A percentile compares a stretch with the other conserved stretches of the same genome.
phyloP scores from a whole-genome alignment of 2,888 invertebrate species.

The Ennomos quercinarius region DNA sequence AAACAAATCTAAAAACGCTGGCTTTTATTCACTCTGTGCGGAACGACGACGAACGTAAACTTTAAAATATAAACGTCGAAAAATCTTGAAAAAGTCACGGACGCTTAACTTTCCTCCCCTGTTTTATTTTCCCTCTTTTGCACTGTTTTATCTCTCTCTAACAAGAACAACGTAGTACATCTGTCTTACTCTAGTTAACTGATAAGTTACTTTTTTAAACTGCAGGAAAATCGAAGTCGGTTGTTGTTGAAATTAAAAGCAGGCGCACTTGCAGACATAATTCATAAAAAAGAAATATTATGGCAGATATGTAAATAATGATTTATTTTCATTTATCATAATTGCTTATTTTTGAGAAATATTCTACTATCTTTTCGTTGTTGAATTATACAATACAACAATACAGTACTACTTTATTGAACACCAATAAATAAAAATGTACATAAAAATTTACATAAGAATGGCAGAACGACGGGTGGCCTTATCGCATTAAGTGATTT shows the following conservation, averaged over 20 bases:
- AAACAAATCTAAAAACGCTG: constrained; percentile 75
- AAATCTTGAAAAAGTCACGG: constrained; percentile 85
- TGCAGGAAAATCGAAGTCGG: constrained; percentile 82
- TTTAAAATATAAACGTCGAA: constrained; percentile 83
- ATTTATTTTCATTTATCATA: constrained; percentile 52
- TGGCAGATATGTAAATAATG: constrained; percentile 66
- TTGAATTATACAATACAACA: too few species aligned
- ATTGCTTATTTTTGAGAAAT: constrained; percentile 3
- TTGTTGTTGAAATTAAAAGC: constrained; percentile 81
- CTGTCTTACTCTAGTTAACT: constrained; percentile 72
- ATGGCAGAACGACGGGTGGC: too few species aligned
- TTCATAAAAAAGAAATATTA: constrained; percentile 78
- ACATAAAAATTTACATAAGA: too few species aligned
- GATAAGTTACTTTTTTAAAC: constrained; percentile 84
- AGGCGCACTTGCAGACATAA: constrained; percentile 77
- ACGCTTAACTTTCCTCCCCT: constrained; percentile 85
- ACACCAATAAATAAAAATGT: too few species aligned
- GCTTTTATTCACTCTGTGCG: constrained; percentile 73
- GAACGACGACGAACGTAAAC: constrained; percentile 68
- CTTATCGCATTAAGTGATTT: too few species aligned
- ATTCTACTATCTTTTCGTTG: too few species aligned
- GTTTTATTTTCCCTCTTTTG: constrained; percentile 83
- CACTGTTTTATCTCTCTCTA: constrained; percentile 53
- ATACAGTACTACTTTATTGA: too few species aligned
- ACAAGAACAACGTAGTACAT: constrained; percentile 46